Percentiles rank a stretch among this genome's conserved stretches.
Conservation (phyloP, 1,140 invertebrate genomes). For the Batillaria attramentaria region DNA sequence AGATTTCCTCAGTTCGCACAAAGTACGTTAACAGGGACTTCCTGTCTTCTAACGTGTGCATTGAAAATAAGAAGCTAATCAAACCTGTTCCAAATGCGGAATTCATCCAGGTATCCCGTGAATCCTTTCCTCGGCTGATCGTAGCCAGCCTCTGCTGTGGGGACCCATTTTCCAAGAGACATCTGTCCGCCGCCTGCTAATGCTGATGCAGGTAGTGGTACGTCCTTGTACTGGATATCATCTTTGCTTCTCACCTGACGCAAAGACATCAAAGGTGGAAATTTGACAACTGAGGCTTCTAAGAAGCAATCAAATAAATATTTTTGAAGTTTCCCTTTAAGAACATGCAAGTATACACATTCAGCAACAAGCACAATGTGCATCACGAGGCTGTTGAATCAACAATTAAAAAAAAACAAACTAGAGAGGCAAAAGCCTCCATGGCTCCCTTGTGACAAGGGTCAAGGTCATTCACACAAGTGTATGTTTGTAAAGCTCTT, state of each 20-base stretch:
- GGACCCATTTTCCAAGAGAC: conserved; percentile 47
- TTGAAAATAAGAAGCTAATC: too few relatives aligned
- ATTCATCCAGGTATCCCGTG: conserved; percentile 50
- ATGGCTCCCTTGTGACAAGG: too few relatives aligned
- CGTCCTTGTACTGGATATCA: neutral
- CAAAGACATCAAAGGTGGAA: neutral
- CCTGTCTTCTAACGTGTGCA: too few relatives aligned
- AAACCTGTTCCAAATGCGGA: conserved; percentile 50
- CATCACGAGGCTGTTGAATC: too few relatives aligned
- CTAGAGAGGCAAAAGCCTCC: too few relatives aligned
- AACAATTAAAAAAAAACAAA: too few relatives aligned
- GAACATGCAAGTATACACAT: neutral
- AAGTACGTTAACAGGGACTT: too few relatives aligned
- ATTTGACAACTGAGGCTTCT: neutral
- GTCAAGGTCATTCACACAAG: too few relatives aligned
- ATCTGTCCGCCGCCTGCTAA: conserved; percentile 41
- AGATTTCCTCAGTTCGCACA: too few relatives aligned
- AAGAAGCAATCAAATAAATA: neutral
- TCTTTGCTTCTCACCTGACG: conserved; percentile 1
- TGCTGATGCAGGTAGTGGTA: conserved; percentile 11
- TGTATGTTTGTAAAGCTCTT: too few relatives aligned
- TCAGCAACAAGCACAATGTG: neutral
- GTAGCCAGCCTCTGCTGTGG: conserved; percentile 31
- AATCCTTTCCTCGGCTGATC: conserved; percentile 40
- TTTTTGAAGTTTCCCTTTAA: neutral